A percentile compares a stretch with the other conserved stretches of the same genome.
Evolutionary conservation across 2,888 invertebrate species (phyloP).

Genomic region (Sycophila texana): DNA sequence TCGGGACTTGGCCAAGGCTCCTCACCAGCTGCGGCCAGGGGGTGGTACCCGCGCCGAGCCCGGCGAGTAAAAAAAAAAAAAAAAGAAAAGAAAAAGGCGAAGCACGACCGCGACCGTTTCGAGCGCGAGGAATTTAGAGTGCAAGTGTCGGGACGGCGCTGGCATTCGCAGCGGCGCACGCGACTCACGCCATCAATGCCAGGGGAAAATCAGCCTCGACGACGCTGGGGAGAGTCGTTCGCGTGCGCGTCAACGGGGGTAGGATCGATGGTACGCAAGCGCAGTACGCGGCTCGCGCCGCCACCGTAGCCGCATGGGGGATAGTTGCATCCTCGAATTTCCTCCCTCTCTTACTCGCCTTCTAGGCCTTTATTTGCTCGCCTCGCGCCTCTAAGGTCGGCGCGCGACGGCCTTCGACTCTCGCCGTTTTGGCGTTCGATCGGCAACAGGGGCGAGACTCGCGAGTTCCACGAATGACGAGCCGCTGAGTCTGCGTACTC

Average conservation of each 20-base stretch:
- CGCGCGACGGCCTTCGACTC: neutral
- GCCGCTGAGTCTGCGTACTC: slow-evolving; percentile 16
- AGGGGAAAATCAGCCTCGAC: neutral
- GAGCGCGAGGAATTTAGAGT: slow-evolving; percentile 1
- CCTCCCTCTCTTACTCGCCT: slow-evolving; percentile 7
- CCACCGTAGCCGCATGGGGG: neutral
- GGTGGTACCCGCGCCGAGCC: neutral
- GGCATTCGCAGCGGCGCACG: neutral
- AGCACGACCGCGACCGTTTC: neutral
- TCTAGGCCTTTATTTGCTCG: neutral
- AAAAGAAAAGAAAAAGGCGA: too few species aligned
- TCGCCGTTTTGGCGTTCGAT: slow-evolving; percentile 11
- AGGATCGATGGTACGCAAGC: slow-evolving; percentile 52
- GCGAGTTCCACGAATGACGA: slow-evolving; percentile 17
- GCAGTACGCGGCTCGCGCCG: slow-evolving; percentile 9
- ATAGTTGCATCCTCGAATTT: slow-evolving; percentile 1
- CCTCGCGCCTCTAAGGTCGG: slow-evolving; percentile 12
- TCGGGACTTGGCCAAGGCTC: too few species aligned
- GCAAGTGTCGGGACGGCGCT: neutral
- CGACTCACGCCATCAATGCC: too few species aligned
- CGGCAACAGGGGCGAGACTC: too few species aligned
- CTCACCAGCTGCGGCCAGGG: too few species aligned
- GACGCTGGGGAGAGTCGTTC: too few species aligned
- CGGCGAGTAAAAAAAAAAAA: neutral
- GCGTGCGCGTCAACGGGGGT: too few species aligned